Evolutionary conservation across 1,140 invertebrate genomes (phyloP), one percentile per base, ranked within the genome.

Genomic region (Ericerus pela): DNA sequence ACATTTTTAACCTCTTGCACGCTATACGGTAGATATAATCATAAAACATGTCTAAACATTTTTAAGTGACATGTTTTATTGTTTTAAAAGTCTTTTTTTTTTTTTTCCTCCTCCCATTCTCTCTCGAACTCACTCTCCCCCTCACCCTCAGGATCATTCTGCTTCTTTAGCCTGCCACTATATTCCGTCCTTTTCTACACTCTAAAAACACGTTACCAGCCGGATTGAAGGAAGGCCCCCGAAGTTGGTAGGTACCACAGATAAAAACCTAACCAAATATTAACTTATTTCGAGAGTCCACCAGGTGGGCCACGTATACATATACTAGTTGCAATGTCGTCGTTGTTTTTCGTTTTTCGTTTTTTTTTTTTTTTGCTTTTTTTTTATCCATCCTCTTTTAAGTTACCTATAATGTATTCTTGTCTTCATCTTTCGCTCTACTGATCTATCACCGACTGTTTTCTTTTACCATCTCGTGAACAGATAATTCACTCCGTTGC

Each of bases 1-100:
- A 47, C 41, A 47, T 47, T 47, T 47, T 47, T 47, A 47, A 47
- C 41, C 41, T 47, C 41, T n/a, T 47, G 41, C 41, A 47, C 41
- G 41, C 41, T 47, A 47, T 47, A 47, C 41, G 41, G 41, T 47
- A 47, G 41, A 47, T 47, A 47, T 47, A 47, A 47, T 47, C 41
- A 47, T 47, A 47, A 47, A 47, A 47, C 41, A 47, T 47, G 41
- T 47, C 41, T 47, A 47, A 47, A 47, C 41, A 47, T 47, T 47
- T 47, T 47, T 47, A 47, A 47, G 41, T 47, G 41, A 47, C 41
- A 47, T 47, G 41, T 47, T 47, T 47, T 47, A 47, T 47, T 47
- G 41, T 47, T 47, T 47, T 47, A 47, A 24, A 47, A 47, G 12
- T 47, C 41, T 47, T 47, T 47, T 47, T 47, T 47, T 47, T 22